Evolutionary conservation across 1,140 invertebrate genomes (phyloP), one percentile per base, ranked within the genome.

Genomic region (Habropoda laboriosa): DNA sequence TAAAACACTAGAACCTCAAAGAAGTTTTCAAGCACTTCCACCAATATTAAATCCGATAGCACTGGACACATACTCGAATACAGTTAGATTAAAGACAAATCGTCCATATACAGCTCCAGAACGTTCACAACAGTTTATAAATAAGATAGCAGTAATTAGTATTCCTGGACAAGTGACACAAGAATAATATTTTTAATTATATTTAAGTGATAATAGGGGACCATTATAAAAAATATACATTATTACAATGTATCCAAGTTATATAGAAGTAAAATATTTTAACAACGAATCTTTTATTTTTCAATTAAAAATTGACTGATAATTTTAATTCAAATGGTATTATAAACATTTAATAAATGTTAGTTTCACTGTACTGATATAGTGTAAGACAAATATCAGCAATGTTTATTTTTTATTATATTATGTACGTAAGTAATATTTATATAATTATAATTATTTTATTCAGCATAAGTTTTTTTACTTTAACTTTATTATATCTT

Each of bases 131-230:
- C 66, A 51, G 60, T 68, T 68, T 53, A 38, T 79, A 40, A 73
- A 74, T 53, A 79, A 85, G 70, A 67, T 68, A 21, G 67, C 79
- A 49, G 55, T 80, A 76, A 73, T 82, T 49, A 89, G 81, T 13
- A 89, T 89, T 77, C 89, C 89, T 60, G 88, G 89, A 57, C 88
- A 90, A 86, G 87, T 90, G 71, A 79, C 68, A 82, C 75, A 88
- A 35, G 75, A 61, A 87, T 70, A 53, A 77, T 18, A 71, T 55
- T 38, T 68, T 55, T 72, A 78, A 79, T 71, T 78, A 0, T 78
- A 63, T 3, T 67, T 75, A n/a, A 51, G 3, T 76, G 42, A 53
- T 53, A 45, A 58, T 63, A 57, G 7, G 81, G 78, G 72, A 72
- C 78, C 68, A 83, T 35, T 51, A 27, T 53, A 53, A 51, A 66